A percentile compares a stretch with the other conserved stretches of the same genome.
Conservation (phyloP, 2,888 invertebrate species). For the Drosophila engyochracea region DNA sequence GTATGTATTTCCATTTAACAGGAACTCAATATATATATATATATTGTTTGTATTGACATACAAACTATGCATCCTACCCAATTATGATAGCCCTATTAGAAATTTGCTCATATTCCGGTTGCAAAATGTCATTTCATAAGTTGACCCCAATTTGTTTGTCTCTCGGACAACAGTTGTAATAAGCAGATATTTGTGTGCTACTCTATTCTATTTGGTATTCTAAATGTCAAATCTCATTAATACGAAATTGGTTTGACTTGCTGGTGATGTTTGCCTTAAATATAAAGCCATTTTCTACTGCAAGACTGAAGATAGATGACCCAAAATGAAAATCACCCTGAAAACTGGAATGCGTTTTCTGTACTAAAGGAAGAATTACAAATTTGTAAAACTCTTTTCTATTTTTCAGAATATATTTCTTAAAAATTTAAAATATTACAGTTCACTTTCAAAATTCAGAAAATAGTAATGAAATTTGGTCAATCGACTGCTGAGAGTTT, state of each 20-base stretch:
- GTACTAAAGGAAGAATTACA: background rate
- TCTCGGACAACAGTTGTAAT: background rate
- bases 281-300: background rate
- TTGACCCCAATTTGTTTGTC: background rate
- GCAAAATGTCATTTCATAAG: slow-evolving; percentile 8
- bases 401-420: background rate
- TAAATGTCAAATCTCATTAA: background rate
- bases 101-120: slow-evolving; percentile 8
- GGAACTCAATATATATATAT: background rate
- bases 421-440: background rate
- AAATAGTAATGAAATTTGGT: background rate
- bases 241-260: background rate
- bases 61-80: background rate
- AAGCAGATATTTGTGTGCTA: slow-evolving; percentile 2
- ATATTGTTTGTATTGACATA: background rate
- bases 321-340: background rate
- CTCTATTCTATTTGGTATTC: background rate
- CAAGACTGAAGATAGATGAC: background rate
- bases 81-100: background rate
- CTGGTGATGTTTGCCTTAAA: background rate
- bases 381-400: accelerated
- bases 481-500: no score
- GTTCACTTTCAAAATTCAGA: background rate
- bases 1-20: background rate
- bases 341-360: background rate